Evolutionary conservation across 1,140 invertebrate species (phyloP), one percentile per base, ranked within the genome.

Genomic region (Melanaphis sacchari): DNA sequence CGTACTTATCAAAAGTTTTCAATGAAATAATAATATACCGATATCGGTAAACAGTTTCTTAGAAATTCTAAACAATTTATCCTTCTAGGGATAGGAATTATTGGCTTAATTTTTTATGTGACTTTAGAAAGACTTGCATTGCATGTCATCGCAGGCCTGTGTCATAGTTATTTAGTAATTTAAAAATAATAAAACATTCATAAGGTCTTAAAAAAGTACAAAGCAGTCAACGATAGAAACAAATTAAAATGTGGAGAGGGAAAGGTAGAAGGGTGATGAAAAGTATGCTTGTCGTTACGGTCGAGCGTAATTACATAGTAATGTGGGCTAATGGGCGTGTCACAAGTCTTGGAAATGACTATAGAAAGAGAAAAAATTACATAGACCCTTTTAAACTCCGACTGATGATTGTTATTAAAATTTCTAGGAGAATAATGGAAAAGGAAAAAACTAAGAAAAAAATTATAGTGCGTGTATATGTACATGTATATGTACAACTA

Each of bases 391-490:
- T 41, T 91, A 43, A 91, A 59, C 36, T 59, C 40, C 54, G 36
- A 54, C 90, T 43, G 90, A 91, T 76, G 90, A 91, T 91, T 91
- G 41, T 91, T 91, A 91, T 91, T 91, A 91, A 11, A 76, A n/a
- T 76, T 76, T 91, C 54, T 46, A 36, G 31, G 38, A 81, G 76
- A 91, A 76, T 41, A 91, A 76, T 91, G 54, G 90, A 46, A 43
- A 21, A 66, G 9, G 5, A 31, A 66, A 90, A 59, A 90, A 90
- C 36, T 2, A 31, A 7, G 21, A 46, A 36, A 31, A 18, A 91
- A 91, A 91, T 91, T 91, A 91, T 7, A 8, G 54, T 43, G 36
- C 11, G 46, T 9, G 46, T n/a, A 3, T 46, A 31, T 49, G 21
- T 46, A 6, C 22, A 21, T n/a, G 21, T 87, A n/a, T 81, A 36